Base-by-base conservation (phyloP, 2,113 vertebrate genomes). In the Lonchura striata region DNA sequence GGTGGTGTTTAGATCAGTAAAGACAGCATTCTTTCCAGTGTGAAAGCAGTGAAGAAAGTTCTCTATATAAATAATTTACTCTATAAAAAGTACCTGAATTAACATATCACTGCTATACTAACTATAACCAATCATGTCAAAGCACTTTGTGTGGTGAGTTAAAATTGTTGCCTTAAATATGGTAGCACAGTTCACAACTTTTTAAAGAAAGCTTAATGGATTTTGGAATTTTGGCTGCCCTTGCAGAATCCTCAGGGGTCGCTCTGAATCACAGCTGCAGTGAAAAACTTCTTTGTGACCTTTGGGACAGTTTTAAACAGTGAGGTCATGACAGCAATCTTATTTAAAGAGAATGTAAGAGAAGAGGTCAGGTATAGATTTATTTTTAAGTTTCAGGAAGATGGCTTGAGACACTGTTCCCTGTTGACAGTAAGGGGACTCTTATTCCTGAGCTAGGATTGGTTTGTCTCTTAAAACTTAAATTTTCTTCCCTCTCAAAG, bases 11-110 rank as follows among this genome's bases (percentile, higher is more conserved):
- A 93, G 66, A 84, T 85, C 39, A 85, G 71, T 74, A 82, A 95
- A 85, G 35, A 66, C 33, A 49, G 13, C 70, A 79, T 96, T 96
- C 83, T 93, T 96, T 89, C 79, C 52, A 65, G 37, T 44, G 46
- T 70, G 52, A 97, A 96, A 95, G 57, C 82, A 69, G 50, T 31
- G 79, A 95, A 86, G 35, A 72, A 88, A 91, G 63, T 56, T 89
- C 18, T 47, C 50, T 86, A 23, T 77, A 88, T 96, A 94, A 97
- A 95, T 94, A 96, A 92, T 95, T 94, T 92, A 57, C 49, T 95
- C 63, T 82, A 8, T 81, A n/a, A 92, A 92, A 94, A 92, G 47
- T 66, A 50, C 59, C 25, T 78, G 46, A 65, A 82, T 95, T 97
- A 94, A 75, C 33, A 35, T 84, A 91, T 95, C 83, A 64, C 5